phyloP scores from a whole-genome alignment of 2,888 invertebrate species.

The Mechanitis mazaeus region DNA sequence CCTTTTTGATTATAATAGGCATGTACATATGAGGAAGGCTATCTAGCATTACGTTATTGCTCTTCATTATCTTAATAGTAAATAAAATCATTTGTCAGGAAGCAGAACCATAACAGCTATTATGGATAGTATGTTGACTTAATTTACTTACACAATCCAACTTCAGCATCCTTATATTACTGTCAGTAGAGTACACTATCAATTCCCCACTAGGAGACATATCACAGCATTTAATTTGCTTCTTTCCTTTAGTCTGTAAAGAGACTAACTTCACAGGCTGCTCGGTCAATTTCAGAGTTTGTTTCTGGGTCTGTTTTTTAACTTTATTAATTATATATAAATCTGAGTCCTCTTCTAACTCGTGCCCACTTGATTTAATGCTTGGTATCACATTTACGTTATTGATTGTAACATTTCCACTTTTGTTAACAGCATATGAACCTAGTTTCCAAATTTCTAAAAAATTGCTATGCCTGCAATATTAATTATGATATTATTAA shows the following conservation, averaged over 20 bases:
- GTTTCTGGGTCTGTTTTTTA: conserved; percentile 30
- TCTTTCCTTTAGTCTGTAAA: conserved; percentile 79
- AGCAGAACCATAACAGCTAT: too few relatives aligned
- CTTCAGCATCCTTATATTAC: conserved; percentile 80
- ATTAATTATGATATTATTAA: conserved; percentile 1
- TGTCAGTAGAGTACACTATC: conserved; percentile 85
- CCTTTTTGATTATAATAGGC: too few relatives aligned
- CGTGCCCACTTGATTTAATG: conserved; percentile 33
- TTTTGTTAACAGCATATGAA: conserved; percentile 74
- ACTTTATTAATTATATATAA: conserved; percentile 28
- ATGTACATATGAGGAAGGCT: too few relatives aligned
- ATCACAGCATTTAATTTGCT: conserved; percentile 82
- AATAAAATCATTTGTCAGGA: too few relatives aligned
- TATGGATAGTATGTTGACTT: too few relatives aligned
- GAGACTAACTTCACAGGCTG: conserved; percentile 82
- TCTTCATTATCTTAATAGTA: too few relatives aligned
- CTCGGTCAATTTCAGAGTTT: conserved; percentile 57
- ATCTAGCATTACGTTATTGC: too few relatives aligned
- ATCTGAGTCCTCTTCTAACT: conserved; percentile 52
- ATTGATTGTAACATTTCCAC: conserved; percentile 66
- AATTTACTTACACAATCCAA: conserved; percentile 69
- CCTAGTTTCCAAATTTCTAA: conserved; percentile 73
- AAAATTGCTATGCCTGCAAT: conserved; percentile 71
- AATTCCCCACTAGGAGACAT: conserved; percentile 83
- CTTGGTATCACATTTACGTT: conserved; percentile 35